Evolutionary conservation across 1,140 invertebrate genomes (phyloP).

Genomic region (Centruroides sculpturatus): DNA sequence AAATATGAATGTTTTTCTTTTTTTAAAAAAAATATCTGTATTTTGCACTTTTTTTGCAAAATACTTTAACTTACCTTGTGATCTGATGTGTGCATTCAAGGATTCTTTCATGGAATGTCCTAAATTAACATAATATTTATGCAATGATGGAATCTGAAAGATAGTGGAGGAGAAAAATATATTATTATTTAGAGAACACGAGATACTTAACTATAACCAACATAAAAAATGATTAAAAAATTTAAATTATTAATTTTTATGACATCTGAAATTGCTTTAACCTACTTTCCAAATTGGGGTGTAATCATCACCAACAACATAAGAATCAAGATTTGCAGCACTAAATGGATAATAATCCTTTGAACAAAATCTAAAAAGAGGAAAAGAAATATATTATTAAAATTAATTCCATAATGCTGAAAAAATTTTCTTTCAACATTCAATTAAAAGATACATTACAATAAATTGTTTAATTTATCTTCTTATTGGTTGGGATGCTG

Average conservation of each 20-base stretch:
- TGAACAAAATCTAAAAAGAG: conserved; percentile 62
- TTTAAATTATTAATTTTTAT: background rate
- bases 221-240: too few species aligned
- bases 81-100: conserved; percentile 61
- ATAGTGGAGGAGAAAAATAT: too few species aligned
- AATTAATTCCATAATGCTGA: background rate
- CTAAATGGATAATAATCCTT: conserved; percentile 88
- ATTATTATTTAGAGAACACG: too few species aligned
- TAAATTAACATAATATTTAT: conserved; percentile 54
- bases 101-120: conserved; percentile 74
- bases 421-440: too few species aligned
- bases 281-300: conserved; percentile 74
- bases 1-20: too few species aligned
- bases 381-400: conserved; percentile 9
- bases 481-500: too few species aligned
- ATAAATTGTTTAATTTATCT: too few species aligned
- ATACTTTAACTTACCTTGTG: conserved; percentile 30
- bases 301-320: conserved; percentile 90
- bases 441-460: too few species aligned
- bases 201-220: too few species aligned
- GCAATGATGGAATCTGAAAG: conserved; percentile 52
- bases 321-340: conserved; percentile 61
- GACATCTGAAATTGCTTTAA: background rate
- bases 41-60: background rate
- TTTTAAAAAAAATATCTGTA: background rate